phyloP scores from a whole-genome alignment of 2,888 invertebrate genomes.

The Ditylenchus weischeri region DNA sequence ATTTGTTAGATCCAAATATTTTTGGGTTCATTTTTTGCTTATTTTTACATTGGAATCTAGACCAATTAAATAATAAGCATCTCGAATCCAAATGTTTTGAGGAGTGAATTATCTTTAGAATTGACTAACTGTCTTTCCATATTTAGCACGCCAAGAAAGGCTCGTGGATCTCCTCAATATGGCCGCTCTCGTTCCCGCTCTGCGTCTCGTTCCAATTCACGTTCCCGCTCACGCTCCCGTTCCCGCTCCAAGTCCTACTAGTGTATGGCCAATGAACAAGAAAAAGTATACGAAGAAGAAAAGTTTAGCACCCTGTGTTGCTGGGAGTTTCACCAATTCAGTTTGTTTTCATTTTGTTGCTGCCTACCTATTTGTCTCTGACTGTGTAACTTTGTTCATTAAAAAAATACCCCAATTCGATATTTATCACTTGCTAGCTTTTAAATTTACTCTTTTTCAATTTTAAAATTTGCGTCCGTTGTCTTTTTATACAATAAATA shows the following conservation, averaged over 20 bases:
- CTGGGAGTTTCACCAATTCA: slow-evolving; percentile 4
- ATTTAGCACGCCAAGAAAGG: slow-evolving; percentile 30
- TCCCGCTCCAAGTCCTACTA: slow-evolving; percentile 21
- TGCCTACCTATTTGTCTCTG: neutral
- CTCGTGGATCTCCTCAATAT: slow-evolving; percentile 45
- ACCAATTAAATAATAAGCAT: no score
- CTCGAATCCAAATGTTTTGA: no score
- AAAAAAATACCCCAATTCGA: no score
- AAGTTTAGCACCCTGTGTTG: neutral
- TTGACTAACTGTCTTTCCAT: no score
- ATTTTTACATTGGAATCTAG: no score
- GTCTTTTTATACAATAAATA: neutral
- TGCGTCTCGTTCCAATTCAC: slow-evolving; percentile 5
- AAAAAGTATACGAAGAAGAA: neutral
- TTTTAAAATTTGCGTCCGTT: no score
- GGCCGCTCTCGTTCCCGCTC: slow-evolving; percentile 30
- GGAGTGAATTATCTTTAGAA: no score
- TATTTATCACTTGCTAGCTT: no score
- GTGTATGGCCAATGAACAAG: neutral
- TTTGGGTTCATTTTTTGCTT: no score
- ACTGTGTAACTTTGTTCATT: no score
- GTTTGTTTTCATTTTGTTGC: slow-evolving; percentile 14
- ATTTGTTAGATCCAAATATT: no score
- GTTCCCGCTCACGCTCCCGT: slow-evolving; percentile 17
- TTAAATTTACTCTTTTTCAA: no score